Conservation (phyloP, 2,797 vertebrate species). For the Nyctibius grandis region DNA sequence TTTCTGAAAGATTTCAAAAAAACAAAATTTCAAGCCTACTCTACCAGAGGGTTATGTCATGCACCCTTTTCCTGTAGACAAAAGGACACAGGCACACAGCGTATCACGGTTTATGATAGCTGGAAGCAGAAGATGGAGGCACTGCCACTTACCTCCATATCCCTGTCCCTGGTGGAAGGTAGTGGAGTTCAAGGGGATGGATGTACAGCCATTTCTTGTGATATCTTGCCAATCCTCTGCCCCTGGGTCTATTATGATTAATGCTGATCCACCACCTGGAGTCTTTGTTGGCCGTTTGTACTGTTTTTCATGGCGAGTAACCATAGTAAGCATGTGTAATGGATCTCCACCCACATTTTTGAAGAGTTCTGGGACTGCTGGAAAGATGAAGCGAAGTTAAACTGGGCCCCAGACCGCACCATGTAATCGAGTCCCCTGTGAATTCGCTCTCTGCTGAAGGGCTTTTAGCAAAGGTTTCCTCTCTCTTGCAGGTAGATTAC, state of each 20-base stretch:
- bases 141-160: not conserved
- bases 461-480: not conserved
- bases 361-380: not conserved
- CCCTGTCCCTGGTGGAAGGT: not conserved
- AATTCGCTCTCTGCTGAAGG: not conserved
- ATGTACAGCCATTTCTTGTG: not conserved
- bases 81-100: accelerated
- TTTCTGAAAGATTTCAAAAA: not conserved
- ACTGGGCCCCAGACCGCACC: not conserved
- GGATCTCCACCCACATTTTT: slow-evolving; percentile 23
- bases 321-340: slow-evolving; percentile 37
- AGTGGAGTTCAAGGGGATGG: not conserved
- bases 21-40: not conserved
- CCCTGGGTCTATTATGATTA: not conserved
- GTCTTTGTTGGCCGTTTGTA: not conserved
- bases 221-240: slow-evolving; percentile 4
- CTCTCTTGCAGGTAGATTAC: not conserved
- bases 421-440: not conserved
- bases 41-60: not conserved
- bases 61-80: not conserved
- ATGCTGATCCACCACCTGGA: slow-evolving; percentile 40
- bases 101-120: not conserved
- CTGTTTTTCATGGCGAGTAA: slow-evolving; percentile 31
- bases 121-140: not conserved
- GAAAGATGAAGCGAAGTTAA: not conserved